Percentiles rank a stretch among this genome's conserved stretches.
phyloP scores from a whole-genome alignment of 2,888 invertebrate species.

The Lymantria dispar region DNA sequence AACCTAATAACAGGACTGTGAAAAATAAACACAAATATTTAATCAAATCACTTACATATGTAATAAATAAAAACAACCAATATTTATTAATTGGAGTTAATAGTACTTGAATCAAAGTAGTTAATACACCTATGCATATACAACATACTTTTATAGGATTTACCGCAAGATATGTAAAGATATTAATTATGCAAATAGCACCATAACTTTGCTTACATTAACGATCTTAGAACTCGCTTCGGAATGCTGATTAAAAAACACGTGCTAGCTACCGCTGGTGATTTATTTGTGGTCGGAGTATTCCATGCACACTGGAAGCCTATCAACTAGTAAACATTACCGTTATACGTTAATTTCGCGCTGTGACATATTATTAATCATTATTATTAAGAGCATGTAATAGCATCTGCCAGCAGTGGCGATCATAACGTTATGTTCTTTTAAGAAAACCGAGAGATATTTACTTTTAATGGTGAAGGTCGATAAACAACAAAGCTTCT shows the following conservation, averaged over 20 bases:
- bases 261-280: slow-evolving; percentile 1
- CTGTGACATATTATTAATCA: not conserved
- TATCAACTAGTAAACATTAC: not conserved
- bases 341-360: not conserved
- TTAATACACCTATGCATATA: not conserved
- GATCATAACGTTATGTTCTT: too few relatives aligned
- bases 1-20: too few relatives aligned
- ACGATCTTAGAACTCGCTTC: slow-evolving; percentile 9
- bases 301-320: not conserved
- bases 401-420: too few relatives aligned
- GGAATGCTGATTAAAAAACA: slow-evolving; percentile 29
- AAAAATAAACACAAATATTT: too few relatives aligned
- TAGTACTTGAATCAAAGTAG: too few relatives aligned
- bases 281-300: not conserved
- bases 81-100: too few relatives aligned
- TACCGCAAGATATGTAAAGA: slow-evolving; percentile 6
- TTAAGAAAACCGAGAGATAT: too few relatives aligned
- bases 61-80: too few relatives aligned
- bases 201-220: slow-evolving; percentile 21
- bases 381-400: too few relatives aligned
- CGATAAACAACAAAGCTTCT: too few relatives aligned
- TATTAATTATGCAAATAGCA: slow-evolving; percentile 30
- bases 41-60: too few relatives aligned
- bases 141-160: not conserved
- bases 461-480: too few relatives aligned